phyloP scores from a whole-genome alignment of 2,888 invertebrate species.

The Zootermopsis nevadensis region DNA sequence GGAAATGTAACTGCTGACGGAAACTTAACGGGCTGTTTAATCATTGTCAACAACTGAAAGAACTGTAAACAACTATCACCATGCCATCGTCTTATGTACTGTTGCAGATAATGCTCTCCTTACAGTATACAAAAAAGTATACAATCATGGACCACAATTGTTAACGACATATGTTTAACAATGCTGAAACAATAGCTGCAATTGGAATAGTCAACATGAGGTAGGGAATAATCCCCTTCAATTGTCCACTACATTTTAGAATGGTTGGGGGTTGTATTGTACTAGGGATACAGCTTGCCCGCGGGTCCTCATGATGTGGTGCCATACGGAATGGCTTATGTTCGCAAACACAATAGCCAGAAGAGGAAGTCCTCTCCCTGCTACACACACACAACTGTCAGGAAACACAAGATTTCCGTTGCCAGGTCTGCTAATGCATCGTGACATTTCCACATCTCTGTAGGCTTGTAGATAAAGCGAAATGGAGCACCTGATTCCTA shows the following conservation, averaged over 20 bases:
- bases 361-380: not conserved
- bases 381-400: not conserved
- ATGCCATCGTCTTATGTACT: not conserved
- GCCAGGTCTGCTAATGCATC: no score
- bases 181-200: slow-evolving; percentile 37
- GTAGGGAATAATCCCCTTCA: slow-evolving; percentile 42
- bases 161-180: slow-evolving; percentile 37
- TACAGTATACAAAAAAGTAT: not conserved
- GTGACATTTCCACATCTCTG: no score
- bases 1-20: no score
- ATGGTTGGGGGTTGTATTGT: slow-evolving; percentile 28
- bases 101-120: slow-evolving; percentile 1
- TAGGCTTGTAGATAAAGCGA: no score
- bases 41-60: no score
- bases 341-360: slow-evolving; percentile 28
- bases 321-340: slow-evolving; percentile 40
- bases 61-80: no score
- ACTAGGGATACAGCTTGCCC: slow-evolving; percentile 21
- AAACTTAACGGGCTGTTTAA: no score
- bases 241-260: slow-evolving; percentile 18
- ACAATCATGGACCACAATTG: not conserved
- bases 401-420: not conserved
- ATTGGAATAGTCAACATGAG: slow-evolving; percentile 43
- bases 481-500: no score
- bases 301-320: slow-evolving; percentile 19